Conservation (phyloP, 2,113 vertebrate species). For the Esox niger region DNA sequence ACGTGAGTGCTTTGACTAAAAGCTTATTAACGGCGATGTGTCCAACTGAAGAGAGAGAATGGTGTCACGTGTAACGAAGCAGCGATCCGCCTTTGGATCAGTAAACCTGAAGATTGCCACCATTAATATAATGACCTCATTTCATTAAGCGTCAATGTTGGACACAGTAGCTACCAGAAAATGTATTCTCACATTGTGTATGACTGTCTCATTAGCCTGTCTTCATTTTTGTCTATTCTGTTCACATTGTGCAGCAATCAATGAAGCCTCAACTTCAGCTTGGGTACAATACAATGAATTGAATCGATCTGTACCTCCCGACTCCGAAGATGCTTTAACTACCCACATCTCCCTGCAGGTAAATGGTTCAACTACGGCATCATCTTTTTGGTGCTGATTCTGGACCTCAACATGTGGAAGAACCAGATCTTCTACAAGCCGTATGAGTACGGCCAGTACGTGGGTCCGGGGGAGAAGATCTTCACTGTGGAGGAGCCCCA, state of each 20-base stretch:
- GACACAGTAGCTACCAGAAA: not conserved
- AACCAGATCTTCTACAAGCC: constrained; percentile 99
- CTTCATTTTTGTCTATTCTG: too few species aligned
- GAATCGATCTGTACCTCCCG: too few species aligned
- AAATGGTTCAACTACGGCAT: constrained; percentile 99
- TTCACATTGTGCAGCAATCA: too few species aligned
- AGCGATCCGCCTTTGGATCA: constrained; percentile 54
- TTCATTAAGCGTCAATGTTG: too few species aligned
- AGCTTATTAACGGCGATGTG: constrained; percentile 61
- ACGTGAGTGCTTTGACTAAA: constrained; percentile 68
- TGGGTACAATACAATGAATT: too few species aligned
- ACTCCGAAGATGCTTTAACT: not conserved
- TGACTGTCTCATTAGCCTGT: not conserved
- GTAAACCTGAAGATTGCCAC: constrained; percentile 38
- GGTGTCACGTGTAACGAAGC: constrained; percentile 38
- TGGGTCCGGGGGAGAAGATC: constrained; percentile 94
- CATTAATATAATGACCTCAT: too few species aligned
- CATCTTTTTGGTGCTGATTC: constrained; percentile 95
- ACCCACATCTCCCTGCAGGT: constrained; percentile 68
- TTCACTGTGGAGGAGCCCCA: constrained; percentile 91
- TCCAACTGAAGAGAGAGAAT: constrained; percentile 31
- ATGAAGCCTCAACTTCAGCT: too few species aligned
- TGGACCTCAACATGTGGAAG: constrained; percentile 99
- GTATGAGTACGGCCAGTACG: constrained; percentile 95
- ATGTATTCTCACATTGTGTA: not conserved